These are phyloP conservation scores for Gymnodraco acuticeps DNA, from an alignment of 2,797 vertebrate species.

Conservation along the genomic window DNA sequence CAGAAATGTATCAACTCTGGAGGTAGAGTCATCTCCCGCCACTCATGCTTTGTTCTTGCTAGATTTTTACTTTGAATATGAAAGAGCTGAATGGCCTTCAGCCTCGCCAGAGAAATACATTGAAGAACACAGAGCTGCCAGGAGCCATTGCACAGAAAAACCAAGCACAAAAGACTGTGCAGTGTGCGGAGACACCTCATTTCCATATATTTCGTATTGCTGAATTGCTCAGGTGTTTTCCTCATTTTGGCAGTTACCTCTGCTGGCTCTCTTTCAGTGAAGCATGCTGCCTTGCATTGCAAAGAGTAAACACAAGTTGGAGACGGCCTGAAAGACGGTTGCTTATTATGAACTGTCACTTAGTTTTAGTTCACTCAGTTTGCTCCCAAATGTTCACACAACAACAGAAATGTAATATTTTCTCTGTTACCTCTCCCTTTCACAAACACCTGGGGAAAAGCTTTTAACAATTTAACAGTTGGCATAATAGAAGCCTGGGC, in stretches of 20 bases:
- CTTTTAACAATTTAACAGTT: constrained; percentile 54
- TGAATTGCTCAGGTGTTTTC: constrained; percentile 60
- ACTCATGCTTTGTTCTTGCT: constrained; percentile 27
- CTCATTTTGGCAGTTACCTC: constrained; percentile 55
- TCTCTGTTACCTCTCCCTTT: constrained; percentile 22
- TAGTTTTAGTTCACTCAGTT: constrained; percentile 36
- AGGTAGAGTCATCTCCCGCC: constrained; percentile 15
- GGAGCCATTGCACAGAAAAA: constrained; percentile 36
- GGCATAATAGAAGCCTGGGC: constrained; percentile 42
- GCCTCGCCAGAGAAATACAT: constrained; percentile 23
- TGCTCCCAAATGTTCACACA: constrained; percentile 12
- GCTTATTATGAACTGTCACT: constrained; percentile 37
- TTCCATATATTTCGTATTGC: constrained; percentile 57
- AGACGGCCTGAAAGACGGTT: constrained; percentile 24
- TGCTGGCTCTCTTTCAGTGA: constrained; percentile 25
- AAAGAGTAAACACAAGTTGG: constrained; percentile 45
- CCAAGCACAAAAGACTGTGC: constrained; percentile 43
- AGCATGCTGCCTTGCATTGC: constrained; percentile 18
- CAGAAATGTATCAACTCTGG: constrained; percentile 18
- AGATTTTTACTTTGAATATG: constrained; percentile 32
- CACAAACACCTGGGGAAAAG: constrained; percentile 35
- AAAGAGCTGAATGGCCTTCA: constrained; percentile 41
- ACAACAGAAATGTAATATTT: constrained; percentile 42
- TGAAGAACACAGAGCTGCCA: constrained; percentile 32
- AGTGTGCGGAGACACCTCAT: constrained; percentile 36